Evolutionary conservation across 2,113 vertebrate species (phyloP).

Genomic region (Macquaria ambigua): DNA sequence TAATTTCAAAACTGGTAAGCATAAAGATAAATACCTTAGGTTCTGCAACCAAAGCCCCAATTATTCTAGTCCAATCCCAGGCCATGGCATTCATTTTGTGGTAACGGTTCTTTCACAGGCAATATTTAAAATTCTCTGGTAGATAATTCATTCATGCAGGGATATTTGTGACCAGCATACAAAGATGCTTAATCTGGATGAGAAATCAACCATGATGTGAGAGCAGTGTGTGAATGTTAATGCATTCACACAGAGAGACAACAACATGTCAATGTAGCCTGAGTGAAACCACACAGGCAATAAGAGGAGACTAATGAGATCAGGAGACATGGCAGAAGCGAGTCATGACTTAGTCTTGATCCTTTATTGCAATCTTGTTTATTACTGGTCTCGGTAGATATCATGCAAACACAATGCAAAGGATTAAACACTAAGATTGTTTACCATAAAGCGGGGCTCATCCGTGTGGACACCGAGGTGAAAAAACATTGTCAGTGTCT

Average conservation of each 20-base stretch:
- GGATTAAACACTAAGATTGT: constrained; percentile 49
- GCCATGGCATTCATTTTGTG: background rate
- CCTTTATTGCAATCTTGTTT: constrained; percentile 2
- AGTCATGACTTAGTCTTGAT: constrained; percentile 9
- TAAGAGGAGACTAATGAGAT: constrained; percentile 12
- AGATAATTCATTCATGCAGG: constrained; percentile 2
- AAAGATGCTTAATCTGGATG: constrained; percentile 33
- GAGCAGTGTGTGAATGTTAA: constrained; percentile 31
- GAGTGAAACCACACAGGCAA: constrained; percentile 17
- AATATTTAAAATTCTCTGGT: constrained; percentile 18
- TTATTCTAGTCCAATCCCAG: background rate
- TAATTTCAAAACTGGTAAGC: background rate
- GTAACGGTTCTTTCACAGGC: background rate
- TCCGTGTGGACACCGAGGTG: background rate
- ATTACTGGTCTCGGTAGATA: background rate
- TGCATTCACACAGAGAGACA: constrained; percentile 4
- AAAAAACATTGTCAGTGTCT: constrained; percentile 40
- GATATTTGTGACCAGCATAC: constrained; percentile 30
- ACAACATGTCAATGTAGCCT: constrained; percentile 25
- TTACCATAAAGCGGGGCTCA: constrained; percentile 27
- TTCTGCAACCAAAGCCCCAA: background rate
- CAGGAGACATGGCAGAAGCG: constrained; percentile 6
- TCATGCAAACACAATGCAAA: constrained; percentile 8
- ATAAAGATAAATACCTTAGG: background rate
- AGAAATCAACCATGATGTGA: constrained; percentile 48